Evolutionary conservation across 2,797 vertebrate species (phyloP).

Genomic region (Harpagifer antarcticus): DNA sequence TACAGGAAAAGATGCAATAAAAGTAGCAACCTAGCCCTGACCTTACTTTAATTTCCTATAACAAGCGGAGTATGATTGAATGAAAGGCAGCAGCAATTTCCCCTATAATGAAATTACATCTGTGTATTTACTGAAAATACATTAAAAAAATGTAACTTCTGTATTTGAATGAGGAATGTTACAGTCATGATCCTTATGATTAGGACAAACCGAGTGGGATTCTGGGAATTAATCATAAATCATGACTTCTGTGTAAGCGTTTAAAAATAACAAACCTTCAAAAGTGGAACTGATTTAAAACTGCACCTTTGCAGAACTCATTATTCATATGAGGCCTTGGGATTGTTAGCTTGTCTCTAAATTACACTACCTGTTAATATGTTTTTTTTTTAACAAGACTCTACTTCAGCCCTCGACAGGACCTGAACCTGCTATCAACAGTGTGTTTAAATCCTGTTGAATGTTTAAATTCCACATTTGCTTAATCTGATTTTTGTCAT

Average conservation of each 20-base stretch:
- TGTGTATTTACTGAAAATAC: conserved; percentile 1
- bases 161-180: not conserved
- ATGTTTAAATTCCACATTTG: not conserved
- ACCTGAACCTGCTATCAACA: not conserved
- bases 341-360: no score
- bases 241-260: not conserved
- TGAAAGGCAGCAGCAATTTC: not conserved
- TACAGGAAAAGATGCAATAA: not conserved
- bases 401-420: no score
- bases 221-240: conserved; percentile 7
- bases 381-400: not conserved
- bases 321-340: conserved; percentile 1
- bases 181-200: not conserved
- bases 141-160: not conserved
- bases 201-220: not conserved
- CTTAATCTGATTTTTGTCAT: not conserved
- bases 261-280: not conserved
- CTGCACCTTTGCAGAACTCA: not conserved
- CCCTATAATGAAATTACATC: not conserved
- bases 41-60: not conserved
- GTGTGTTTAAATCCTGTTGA: not conserved
- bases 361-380: not conserved
- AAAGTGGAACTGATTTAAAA: conserved; percentile 7
- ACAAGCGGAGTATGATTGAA: not conserved
- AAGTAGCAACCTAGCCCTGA: not conserved